Conservation (phyloP, 2,797 vertebrate genomes). For the Rallus crepitans region DNA sequence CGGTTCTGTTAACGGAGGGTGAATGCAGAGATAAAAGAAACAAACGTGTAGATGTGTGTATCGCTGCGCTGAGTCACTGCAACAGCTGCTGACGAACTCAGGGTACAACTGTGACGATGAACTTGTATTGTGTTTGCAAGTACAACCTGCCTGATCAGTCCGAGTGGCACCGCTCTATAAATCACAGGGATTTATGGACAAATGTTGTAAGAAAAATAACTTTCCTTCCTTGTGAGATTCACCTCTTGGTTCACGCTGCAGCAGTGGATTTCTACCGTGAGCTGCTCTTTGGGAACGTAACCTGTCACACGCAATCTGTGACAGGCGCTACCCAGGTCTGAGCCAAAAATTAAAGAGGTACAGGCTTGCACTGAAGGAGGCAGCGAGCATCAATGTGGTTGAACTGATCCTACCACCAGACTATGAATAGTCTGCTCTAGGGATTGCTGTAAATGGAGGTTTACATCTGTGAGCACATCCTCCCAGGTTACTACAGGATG, state of each 20-base stretch:
- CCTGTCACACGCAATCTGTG: background rate
- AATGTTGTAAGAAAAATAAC: constrained; percentile 36
- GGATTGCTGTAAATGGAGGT: background rate
- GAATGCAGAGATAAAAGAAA: constrained; percentile 52
- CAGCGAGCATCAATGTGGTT: background rate
- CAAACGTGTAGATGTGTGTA: constrained; percentile 30
- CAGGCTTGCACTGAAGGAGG: background rate
- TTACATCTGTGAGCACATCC: no score
- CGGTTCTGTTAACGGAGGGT: constrained; percentile 27
- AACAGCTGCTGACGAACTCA: constrained; percentile 35
- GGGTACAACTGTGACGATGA: constrained; percentile 32
- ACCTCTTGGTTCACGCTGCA: constrained; percentile 43
- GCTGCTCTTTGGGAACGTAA: constrained; percentile 36
- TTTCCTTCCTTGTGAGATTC: constrained; percentile 45
- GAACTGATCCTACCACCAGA: background rate
- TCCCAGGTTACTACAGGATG: background rate
- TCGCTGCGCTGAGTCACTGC: constrained; percentile 39
- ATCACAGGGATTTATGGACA: constrained; percentile 48
- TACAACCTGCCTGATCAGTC: constrained; percentile 44
- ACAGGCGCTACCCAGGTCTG: background rate
- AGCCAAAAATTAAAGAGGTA: background rate
- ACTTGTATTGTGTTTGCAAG: background rate
- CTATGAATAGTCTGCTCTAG: background rate
- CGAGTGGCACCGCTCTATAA: constrained; percentile 30
- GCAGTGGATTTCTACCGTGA: constrained; percentile 21